Evolutionary conservation across 2,797 vertebrate genomes (phyloP).

Genomic region (Pseudocheirus occidentalis): DNA sequence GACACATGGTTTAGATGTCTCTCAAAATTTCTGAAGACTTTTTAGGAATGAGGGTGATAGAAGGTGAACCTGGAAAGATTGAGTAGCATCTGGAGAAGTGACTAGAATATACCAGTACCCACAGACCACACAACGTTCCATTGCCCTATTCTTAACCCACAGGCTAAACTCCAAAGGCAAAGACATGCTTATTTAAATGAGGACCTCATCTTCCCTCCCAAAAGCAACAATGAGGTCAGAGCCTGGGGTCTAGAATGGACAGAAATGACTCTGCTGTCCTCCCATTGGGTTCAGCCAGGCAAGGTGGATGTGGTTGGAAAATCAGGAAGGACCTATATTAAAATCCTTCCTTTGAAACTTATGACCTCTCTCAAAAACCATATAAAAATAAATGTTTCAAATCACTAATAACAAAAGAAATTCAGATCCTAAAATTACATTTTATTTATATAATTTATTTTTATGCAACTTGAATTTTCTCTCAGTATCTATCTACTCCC

Average conservation of each 20-base stretch:
- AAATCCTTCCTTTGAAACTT: background rate
- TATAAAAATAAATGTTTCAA: background rate
- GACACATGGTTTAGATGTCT: background rate
- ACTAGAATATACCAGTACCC: background rate
- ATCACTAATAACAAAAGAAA: background rate
- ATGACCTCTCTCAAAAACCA: background rate
- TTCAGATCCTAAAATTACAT: background rate
- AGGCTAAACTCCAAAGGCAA: background rate
- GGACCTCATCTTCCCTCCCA: background rate
- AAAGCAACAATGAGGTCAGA: background rate
- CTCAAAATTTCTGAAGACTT: background rate
- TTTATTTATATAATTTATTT: background rate
- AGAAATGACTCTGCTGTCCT: background rate
- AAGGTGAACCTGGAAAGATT: background rate
- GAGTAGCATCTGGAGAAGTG: background rate
- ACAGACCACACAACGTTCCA: background rate
- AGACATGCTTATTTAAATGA: background rate
- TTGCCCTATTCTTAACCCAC: background rate
- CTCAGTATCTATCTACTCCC: background rate
- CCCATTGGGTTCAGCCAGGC: background rate
- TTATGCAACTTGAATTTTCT: background rate
- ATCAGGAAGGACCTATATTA: background rate
- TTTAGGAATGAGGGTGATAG: background rate
- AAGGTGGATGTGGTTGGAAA: background rate
- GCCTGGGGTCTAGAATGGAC: background rate